phyloP scores from a whole-genome alignment of 2,797 vertebrate genomes.

The Mus spretus region DNA sequence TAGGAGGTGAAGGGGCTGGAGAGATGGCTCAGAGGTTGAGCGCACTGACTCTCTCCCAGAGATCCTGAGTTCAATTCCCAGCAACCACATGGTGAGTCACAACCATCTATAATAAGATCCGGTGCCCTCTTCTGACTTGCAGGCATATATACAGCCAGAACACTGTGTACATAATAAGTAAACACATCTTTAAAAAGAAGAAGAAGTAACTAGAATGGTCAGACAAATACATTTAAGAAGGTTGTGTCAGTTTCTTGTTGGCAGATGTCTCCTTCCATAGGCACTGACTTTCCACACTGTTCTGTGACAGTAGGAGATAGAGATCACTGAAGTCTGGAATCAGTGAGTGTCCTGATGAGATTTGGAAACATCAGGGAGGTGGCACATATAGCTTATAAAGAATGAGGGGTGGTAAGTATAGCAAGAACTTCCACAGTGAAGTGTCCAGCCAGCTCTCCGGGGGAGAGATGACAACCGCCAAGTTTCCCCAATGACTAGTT shows the following conservation, averaged over 20 bases:
- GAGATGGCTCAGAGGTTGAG: not conserved
- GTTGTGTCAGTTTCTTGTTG: not conserved
- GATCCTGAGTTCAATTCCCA: not conserved
- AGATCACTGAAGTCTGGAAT: not conserved
- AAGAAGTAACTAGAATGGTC: not conserved
- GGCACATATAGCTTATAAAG: accelerated
- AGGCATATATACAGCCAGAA: not conserved
- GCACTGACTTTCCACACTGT: not conserved
- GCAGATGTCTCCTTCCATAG: not conserved
- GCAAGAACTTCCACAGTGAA: not conserved
- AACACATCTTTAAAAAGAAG: not conserved
- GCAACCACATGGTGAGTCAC: not conserved
- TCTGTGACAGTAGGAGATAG: not conserved
- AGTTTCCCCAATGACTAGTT: not conserved
- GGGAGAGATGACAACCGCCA: not conserved
- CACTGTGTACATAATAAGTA: not conserved
- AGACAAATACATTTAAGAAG: not conserved
- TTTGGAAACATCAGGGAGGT: not conserved
- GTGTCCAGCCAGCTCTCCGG: not conserved
- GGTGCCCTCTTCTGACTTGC: not conserved
- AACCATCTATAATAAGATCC: not conserved
- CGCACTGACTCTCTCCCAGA: not conserved
- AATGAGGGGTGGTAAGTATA: accelerated
- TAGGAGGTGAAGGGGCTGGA: not conserved
- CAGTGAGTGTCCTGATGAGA: not conserved